Conservation (phyloP, 2,797 vertebrate genomes). For the Syngnathus acus region DNA sequence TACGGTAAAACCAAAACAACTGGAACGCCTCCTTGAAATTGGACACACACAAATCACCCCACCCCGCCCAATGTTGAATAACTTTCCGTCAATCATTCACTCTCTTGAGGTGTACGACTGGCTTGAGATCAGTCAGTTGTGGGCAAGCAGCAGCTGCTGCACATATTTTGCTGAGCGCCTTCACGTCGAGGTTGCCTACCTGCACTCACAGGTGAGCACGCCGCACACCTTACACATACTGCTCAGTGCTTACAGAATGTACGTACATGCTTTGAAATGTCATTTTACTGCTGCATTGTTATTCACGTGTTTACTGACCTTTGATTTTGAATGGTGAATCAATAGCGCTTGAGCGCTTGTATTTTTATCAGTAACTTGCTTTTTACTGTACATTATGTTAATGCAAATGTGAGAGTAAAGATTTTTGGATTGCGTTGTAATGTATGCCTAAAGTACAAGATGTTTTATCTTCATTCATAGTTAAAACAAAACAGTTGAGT, state of each 20-base stretch:
- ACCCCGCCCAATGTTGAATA: slow-evolving; percentile 25
- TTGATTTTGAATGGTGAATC: not conserved
- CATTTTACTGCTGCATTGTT: not conserved
- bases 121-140: slow-evolving; percentile 16
- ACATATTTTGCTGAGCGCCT: not conserved
- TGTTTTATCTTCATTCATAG: too few relatives aligned
- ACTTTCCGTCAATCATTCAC: slow-evolving; percentile 56
- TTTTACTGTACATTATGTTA: too few relatives aligned
- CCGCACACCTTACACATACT: not conserved
- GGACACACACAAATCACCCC: slow-evolving; percentile 8
- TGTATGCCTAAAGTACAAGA: too few relatives aligned
- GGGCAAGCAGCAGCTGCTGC: not conserved
- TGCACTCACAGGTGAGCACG: slow-evolving; percentile 31
- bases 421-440: too few relatives aligned
- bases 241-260: not conserved
- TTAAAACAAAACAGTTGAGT: too few relatives aligned
- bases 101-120: slow-evolving; percentile 22
- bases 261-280: not conserved
- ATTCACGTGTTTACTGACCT: not conserved
- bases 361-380: too few relatives aligned
- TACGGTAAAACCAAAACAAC: not conserved
- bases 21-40: slow-evolving; percentile 1
- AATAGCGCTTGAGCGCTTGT: too few relatives aligned
- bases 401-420: too few relatives aligned
- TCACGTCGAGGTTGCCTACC: not conserved